A percentile compares a stretch with the other conserved stretches of the same genome.
Evolutionary conservation across 2,113 vertebrate genomes (phyloP).

Genomic region (Desmodus rotundus): DNA sequence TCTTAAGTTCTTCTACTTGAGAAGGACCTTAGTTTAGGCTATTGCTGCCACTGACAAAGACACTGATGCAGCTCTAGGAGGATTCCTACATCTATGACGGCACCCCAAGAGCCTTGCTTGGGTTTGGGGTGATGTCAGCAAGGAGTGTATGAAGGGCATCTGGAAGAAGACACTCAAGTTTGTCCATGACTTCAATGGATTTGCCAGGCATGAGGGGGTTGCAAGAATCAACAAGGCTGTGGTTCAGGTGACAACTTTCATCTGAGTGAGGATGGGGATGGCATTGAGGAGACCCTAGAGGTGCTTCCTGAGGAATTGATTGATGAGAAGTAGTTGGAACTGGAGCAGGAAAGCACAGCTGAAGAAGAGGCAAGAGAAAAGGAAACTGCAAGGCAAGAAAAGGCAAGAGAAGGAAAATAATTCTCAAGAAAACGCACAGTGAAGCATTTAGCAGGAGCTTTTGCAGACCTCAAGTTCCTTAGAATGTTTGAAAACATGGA

Average conservation of each 20-base stretch:
- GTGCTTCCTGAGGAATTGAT: background rate
- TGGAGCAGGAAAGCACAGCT: background rate
- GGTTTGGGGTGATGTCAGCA: background rate
- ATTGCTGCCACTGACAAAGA: background rate
- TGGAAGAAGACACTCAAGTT: background rate
- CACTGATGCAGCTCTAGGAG: background rate
- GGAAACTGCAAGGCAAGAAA: background rate
- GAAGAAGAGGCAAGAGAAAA: background rate
- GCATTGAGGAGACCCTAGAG: background rate
- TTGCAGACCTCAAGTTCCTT: background rate
- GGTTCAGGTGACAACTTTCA: background rate
- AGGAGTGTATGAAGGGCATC: background rate
- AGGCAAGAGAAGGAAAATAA: background rate
- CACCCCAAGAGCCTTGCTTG: background rate
- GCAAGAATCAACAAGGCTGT: too few relatives aligned
- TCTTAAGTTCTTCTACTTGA: background rate
- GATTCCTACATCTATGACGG: background rate
- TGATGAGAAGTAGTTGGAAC: background rate
- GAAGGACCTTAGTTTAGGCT: background rate
- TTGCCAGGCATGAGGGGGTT: background rate
- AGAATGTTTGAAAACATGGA: background rate
- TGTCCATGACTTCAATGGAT: background rate
- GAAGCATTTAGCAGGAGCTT: background rate
- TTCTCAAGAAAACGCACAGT: background rate
- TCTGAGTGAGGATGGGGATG: background rate